Base-by-base conservation (phyloP, 2,113 vertebrate genomes). In the Cygnus buccinator region DNA sequence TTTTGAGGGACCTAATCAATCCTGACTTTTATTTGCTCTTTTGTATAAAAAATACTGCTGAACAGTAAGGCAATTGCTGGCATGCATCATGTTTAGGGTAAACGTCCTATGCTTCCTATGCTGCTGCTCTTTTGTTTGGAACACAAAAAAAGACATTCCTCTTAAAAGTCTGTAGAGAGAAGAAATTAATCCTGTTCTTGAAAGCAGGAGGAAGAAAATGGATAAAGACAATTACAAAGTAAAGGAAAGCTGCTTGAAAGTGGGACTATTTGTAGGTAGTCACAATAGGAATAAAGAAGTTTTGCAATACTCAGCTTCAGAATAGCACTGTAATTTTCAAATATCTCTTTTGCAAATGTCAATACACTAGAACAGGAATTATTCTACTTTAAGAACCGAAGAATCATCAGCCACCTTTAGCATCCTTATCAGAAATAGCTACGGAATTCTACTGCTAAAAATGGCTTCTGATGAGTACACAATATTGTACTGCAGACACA, bases 351-450 rank as follows among this genome's bases (percentile, higher is more conserved):
- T 67, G n/a, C 41, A 87, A 83, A 62, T 66, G 25, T 55, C 0
- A 0, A 41, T 66, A 61, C 3, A 13, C 12, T 71, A 23, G 41
- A 91, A 63, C 2, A 80, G 31, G 37, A 67, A 26, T 46, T 71
- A 62, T 85, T 72, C 55, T 79, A 55, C 15, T 90, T 81, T 81
- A 90, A 80, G 79, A 81, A 84, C 1, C 76, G 33, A 84, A 33
- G 28, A 78, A 74, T 81, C 68, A 90, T 81, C 43, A 63, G 21
- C 26, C 33, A 84, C 57, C 65, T 84, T 94, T 90, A 75, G 23
- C 61, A 68, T 65, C 76, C 33, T 92, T 84, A 92, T 78, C 76
- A 90, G 55, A 96, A 92, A 90, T 72, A 96, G 33, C 43, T 84
- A 15, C 2, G 0, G 5, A 35, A 26, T 84, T 70, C 43, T 92